phyloP scores from a whole-genome alignment of 1,140 invertebrate species.

The Samia ricini region DNA sequence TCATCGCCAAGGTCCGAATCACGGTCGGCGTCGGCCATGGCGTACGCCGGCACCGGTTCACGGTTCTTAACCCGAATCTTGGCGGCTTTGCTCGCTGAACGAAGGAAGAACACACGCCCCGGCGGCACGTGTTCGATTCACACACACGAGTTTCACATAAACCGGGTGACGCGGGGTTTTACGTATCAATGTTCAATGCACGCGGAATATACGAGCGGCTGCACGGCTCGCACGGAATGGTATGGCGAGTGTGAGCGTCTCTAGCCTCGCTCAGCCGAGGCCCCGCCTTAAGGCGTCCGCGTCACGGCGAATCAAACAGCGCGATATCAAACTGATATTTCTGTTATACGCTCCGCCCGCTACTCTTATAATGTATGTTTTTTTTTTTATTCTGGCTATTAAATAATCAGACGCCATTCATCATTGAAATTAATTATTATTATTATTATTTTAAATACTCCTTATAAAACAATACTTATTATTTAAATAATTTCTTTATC shows the following conservation, averaged over 20 bases:
- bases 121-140: conserved; percentile 45
- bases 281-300: conserved; percentile 68
- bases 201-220: conserved; percentile 35
- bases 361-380: conserved; percentile 57
- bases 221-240: conserved; percentile 47
- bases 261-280: conserved; percentile 42
- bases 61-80: conserved; percentile 95
- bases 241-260: conserved; percentile 35
- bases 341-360: conserved; percentile 63
- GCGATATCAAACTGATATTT: conserved; percentile 72
- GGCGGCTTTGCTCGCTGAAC: conserved; percentile 74
- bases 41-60: conserved; percentile 90
- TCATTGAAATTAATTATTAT: conserved; percentile 12
- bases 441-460: too few species aligned
- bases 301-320: conserved; percentile 68
- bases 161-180: conserved; percentile 15
- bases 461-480: too few species aligned
- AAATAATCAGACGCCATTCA: conserved; percentile 59
- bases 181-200: conserved; percentile 17
- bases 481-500: too few species aligned
- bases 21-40: conserved; percentile 89
- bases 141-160: conserved; percentile 48
- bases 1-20: conserved; percentile 85
- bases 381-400: conserved; percentile 72
- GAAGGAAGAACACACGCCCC: conserved; percentile 42